A percentile compares a stretch with the other conserved stretches of the same genome.
These are phyloP conservation scores for Halcyon smyrnensis DNA, from an alignment of 2,797 vertebrate genomes.

Conservation along the genomic window DNA sequence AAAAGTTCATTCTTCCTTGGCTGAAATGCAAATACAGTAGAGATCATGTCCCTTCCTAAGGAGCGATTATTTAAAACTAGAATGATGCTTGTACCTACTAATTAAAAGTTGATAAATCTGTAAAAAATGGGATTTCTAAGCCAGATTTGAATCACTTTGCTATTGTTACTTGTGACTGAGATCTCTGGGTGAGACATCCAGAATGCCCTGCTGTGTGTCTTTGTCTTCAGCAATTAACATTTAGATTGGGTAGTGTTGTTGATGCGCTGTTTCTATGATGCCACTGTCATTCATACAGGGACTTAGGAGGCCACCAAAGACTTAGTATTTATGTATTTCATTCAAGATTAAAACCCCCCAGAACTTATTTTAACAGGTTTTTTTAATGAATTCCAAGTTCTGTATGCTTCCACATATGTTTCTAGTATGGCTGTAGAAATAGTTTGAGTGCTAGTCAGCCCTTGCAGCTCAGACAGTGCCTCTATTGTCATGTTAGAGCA, in stretches of 20 bases:
- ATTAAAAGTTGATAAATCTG: conserved; percentile 4
- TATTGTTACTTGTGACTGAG: background rate
- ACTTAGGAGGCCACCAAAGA: background rate
- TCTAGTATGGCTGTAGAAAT: background rate
- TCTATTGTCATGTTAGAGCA: conserved; percentile 11
- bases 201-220: background rate
- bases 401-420: background rate
- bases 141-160: background rate
- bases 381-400: background rate
- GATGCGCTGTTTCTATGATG: background rate
- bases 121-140: background rate
- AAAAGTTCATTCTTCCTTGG: background rate
- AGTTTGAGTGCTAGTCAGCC: background rate
- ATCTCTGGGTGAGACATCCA: background rate
- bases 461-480: background rate
- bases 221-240: background rate
- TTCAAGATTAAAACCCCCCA: background rate
- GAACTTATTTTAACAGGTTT: background rate
- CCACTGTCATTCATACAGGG: background rate
- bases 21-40: background rate
- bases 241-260: background rate
- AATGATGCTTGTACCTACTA: background rate
- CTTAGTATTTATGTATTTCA: background rate
- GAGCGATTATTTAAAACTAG: background rate
- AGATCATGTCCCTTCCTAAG: background rate